Conservation (phyloP, 2,888 invertebrate genomes). For the Noctua janthe region DNA sequence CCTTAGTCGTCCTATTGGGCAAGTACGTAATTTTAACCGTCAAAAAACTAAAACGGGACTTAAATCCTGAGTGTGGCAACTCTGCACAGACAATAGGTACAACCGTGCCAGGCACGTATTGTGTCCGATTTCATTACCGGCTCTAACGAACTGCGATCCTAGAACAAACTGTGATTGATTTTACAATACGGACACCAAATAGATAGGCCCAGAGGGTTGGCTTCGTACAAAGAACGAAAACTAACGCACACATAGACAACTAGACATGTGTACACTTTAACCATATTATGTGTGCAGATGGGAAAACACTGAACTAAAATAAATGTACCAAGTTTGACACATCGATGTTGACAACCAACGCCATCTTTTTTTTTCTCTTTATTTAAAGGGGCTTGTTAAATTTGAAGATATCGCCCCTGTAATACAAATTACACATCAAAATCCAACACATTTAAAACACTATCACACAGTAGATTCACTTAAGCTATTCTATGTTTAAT, state of each 20-base stretch:
- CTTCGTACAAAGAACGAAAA: background rate
- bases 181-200: constrained; percentile 63
- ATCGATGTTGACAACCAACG: too few species aligned
- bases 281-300: too few species aligned
- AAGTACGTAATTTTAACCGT: background rate
- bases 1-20: too few species aligned
- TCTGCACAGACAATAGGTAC: constrained; percentile 36
- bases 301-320: too few species aligned
- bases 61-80: constrained; percentile 14
- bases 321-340: too few species aligned
- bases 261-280: background rate
- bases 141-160: constrained; percentile 80
- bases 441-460: too few species aligned
- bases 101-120: constrained; percentile 73
- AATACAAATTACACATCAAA: too few species aligned
- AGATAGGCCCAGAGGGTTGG: background rate
- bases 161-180: constrained; percentile 75
- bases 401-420: too few species aligned
- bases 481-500: too few species aligned
- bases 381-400: too few species aligned
- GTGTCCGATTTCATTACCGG: constrained; percentile 80
- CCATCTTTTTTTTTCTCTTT: too few species aligned
- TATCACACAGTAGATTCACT: too few species aligned
- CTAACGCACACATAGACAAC: background rate
- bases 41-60: background rate